Percentiles rank a stretch among this genome's conserved stretches.
These are phyloP conservation scores for Mormyrus iriodes DNA, from an alignment of 2,113 vertebrate species.

Conservation along the genomic window DNA sequence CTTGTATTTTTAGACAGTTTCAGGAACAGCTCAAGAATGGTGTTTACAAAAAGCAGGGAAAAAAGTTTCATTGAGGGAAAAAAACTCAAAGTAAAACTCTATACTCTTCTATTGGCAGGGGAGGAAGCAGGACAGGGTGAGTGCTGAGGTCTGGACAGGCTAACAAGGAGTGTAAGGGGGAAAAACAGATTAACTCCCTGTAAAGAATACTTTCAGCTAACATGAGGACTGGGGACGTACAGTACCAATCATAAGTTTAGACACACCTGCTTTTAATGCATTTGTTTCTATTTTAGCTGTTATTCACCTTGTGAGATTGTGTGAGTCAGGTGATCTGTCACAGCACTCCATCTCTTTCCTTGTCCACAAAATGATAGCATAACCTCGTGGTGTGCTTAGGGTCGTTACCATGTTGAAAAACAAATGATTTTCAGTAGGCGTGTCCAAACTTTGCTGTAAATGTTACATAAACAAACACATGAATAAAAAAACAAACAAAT, in stretches of 20 bases:
- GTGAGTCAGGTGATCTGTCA: neutral
- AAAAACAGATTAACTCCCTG: neutral
- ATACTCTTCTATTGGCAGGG: neutral
- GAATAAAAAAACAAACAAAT: slow-evolving; percentile 43
- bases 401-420: neutral
- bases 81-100: neutral
- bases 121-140: neutral
- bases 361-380: neutral
- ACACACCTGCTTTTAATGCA: neutral
- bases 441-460: slow-evolving; percentile 39
- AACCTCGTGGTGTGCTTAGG: neutral
- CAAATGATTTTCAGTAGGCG: neutral
- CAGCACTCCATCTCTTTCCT: neutral
- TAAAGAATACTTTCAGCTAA: neutral
- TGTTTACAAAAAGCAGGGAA: neutral
- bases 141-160: neutral
- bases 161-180: neutral
- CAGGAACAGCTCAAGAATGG: neutral
- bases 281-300: neutral
- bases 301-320: neutral
- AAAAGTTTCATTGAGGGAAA: neutral
- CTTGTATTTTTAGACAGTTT: neutral
- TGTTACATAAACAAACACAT: slow-evolving; percentile 52
- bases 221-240: neutral
- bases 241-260: neutral